Percentiles rank a stretch among this genome's conserved stretches.
These are phyloP conservation scores for Nothura maculosa DNA, from an alignment of 2,797 vertebrate genomes.

Conservation along the genomic window DNA sequence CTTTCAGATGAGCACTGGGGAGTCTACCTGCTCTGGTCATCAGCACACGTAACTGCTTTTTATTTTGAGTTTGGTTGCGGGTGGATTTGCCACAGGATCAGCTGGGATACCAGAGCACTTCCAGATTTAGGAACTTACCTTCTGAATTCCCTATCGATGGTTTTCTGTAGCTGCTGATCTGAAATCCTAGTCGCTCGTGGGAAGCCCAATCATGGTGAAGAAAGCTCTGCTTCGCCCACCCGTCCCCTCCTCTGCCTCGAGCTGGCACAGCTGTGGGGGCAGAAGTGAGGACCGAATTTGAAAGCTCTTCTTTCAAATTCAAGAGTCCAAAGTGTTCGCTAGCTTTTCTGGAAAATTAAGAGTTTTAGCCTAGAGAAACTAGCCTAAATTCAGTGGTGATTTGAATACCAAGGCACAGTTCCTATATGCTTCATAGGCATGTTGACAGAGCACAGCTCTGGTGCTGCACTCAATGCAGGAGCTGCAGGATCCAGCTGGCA, in stretches of 20 bases:
- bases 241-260: background rate
- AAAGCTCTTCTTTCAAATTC: background rate
- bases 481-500: background rate
- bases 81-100: background rate
- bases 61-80: background rate
- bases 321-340: background rate
- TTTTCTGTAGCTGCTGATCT: conserved; percentile 1
- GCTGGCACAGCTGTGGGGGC: background rate
- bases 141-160: background rate
- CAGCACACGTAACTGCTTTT: background rate
- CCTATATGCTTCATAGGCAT: background rate
- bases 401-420: background rate
- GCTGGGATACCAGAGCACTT: background rate
- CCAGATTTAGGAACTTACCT: background rate
- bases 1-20: conserved; percentile 36
- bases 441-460: background rate
- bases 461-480: background rate
- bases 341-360: background rate
- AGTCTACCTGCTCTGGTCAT: background rate
- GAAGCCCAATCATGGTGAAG: background rate
- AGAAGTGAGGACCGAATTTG: background rate
- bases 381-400: background rate
- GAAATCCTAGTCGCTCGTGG: background rate
- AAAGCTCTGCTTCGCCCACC: background rate
- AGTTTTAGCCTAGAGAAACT: background rate